Evolutionary conservation across 1,140 invertebrate genomes (phyloP), one percentile per base, ranked within the genome.

Genomic region (Palaemon carinicauda): DNA sequence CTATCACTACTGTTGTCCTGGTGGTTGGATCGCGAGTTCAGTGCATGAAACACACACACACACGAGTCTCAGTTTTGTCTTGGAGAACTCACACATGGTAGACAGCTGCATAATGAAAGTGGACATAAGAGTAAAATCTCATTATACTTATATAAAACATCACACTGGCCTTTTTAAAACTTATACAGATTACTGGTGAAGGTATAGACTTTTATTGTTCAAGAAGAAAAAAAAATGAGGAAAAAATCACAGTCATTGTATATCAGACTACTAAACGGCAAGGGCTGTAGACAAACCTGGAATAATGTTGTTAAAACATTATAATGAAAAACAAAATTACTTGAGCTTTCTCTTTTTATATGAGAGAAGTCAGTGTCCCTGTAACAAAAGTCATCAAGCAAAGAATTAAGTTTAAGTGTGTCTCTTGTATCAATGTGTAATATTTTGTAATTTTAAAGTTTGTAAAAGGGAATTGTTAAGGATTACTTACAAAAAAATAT

Each of bases 21-120:
- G 74, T 82, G 69, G 81, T 80, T 80, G 81, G 53, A 54, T 75
- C 31, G 71, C 81, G 81, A 51, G 75, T 50, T 78, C 74, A 78
- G 56, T 85, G 82, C 75, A 85, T 79, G 82, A 85, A 79, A 85
- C 74, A 85, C 54, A 75, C 73, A 85, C 74, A 79, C 75, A 85
- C 82, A 78, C 82, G 52, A 79, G 82, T 85, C 75, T 79, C 75
- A 69, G 53, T 78, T 78, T 69, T 73, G 54, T 85, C 56, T 85
- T 69, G 54, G 50, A 78, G 74, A 71, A 71, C 53, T 79, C 75
- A 85, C 73, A 84, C 75, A 85, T 85, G 74, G 82, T 85, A 71
- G 56, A 71, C 74, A 71, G 82, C 74, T 78, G 75, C 74, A 78
- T 85, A 75, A 85, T 85, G 75, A 71, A 79, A 85, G 75, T 85